These are phyloP conservation scores for Hipposideros larvatus DNA, from an alignment of 2,797 vertebrate genomes.

Conservation along the genomic window DNA sequence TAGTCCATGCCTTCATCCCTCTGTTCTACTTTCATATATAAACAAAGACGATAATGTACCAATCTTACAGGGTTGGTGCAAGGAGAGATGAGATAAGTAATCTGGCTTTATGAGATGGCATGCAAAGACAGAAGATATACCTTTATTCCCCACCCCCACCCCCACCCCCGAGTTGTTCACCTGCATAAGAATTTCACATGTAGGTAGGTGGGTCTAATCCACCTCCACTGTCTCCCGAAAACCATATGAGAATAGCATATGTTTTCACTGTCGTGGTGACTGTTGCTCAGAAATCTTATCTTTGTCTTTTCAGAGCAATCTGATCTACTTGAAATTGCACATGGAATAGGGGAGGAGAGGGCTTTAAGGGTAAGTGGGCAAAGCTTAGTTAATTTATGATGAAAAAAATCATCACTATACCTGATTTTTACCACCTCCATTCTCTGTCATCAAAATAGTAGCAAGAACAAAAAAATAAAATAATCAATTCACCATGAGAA, in stretches of 20 bases:
- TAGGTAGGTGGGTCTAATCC: neutral
- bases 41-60: neutral
- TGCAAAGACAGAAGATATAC: neutral
- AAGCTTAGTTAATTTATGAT: neutral
- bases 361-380: neutral
- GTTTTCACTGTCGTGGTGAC: neutral
- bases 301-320: neutral
- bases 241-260: fast-evolving
- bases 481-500: neutral
- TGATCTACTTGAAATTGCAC: neutral
- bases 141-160: too few species aligned
- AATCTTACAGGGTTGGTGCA: neutral
- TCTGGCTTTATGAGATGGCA: too few species aligned
- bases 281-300: neutral
- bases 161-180: neutral
- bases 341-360: neutral
- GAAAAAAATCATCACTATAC: neutral
- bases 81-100: neutral
- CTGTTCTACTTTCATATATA: neutral
- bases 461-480: neutral
- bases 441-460: neutral
- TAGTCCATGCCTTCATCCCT: neutral
- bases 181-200: neutral
- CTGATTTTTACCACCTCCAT: neutral
- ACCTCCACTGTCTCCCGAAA: too few species aligned